A percentile compares a stretch with the other conserved stretches of the same genome.
These are phyloP conservation scores for Tetramorium simillimum DNA, from an alignment of 1,140 invertebrate genomes.

Conservation along the genomic window DNA sequence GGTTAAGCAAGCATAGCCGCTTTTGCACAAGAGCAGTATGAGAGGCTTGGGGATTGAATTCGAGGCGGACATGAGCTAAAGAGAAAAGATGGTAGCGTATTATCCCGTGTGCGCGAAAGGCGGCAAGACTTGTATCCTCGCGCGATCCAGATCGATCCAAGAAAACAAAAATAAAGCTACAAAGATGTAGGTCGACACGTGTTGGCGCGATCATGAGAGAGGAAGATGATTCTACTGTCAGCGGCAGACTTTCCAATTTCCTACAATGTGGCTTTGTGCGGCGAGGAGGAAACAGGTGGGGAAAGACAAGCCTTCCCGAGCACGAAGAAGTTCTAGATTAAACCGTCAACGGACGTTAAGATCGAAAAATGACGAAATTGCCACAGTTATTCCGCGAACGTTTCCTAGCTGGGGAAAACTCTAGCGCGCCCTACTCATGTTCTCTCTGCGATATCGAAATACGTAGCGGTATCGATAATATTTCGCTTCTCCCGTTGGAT, in stretches of 20 bases:
- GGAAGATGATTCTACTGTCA: constrained; percentile 49
- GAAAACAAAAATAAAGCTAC: constrained; percentile 31
- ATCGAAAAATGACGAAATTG: constrained; percentile 47
- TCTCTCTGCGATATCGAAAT: neutral
- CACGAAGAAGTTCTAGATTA: constrained; percentile 27
- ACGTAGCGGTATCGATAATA: constrained; percentile 19
- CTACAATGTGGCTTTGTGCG: constrained; percentile 56
- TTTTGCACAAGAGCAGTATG: neutral
- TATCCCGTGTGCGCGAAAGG: constrained; percentile 36
- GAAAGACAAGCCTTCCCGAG: constrained; percentile 18
- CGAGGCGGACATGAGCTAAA: constrained; percentile 1
- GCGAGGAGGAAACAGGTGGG: neutral
- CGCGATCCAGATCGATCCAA: constrained; percentile 32
- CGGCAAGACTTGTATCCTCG: neutral
- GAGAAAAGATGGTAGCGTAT: constrained; percentile 43
- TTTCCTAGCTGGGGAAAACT: neutral
- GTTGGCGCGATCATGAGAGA: constrained; percentile 40
- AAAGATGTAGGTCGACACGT: constrained; percentile 50
- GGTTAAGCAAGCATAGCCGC: constrained; percentile 28
- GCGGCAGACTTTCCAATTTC: constrained; percentile 58
- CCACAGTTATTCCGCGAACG: constrained; percentile 14
- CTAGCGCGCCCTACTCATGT: neutral
- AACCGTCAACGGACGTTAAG: constrained; percentile 19
- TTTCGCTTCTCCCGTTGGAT: constrained; percentile 4
- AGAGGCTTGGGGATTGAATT: constrained; percentile 16